Conservation (phyloP, 2,888 invertebrate genomes). For the Gastracanthus pulcherrimus region DNA sequence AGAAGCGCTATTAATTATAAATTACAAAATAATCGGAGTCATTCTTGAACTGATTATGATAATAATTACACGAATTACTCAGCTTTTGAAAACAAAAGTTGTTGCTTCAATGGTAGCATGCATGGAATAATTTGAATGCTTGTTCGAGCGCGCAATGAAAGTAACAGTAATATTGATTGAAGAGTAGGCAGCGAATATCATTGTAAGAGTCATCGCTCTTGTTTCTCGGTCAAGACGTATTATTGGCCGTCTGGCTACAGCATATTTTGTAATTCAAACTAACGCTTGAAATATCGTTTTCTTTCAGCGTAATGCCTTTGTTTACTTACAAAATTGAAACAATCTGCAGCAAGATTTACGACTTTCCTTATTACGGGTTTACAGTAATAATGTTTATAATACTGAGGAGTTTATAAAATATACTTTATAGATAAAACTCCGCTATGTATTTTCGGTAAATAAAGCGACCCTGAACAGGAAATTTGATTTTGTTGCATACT, state of each 20-base stretch:
- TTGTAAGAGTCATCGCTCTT: conserved; percentile 8
- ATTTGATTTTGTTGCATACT: too few species aligned
- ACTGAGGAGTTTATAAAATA: too few species aligned
- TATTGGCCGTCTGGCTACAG: neutral
- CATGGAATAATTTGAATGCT: conserved; percentile 8
- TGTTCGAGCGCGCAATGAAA: conserved; percentile 11
- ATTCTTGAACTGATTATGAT: neutral
- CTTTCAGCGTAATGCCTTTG: neutral
- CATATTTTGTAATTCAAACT: conserved; percentile 12
- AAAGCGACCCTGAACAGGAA: too few species aligned
- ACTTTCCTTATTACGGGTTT: too few species aligned
- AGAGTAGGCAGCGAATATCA: conserved; percentile 12
- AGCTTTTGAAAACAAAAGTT: neutral
- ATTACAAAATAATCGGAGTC: neutral
- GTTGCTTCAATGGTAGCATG: neutral
- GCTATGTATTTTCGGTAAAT: too few species aligned
- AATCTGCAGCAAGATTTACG: neutral
- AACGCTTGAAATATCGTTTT: neutral
- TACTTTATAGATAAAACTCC: too few species aligned
- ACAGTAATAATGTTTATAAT: too few species aligned
- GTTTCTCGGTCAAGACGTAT: conserved; percentile 3
- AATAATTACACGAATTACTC: neutral
- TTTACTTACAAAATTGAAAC: neutral
- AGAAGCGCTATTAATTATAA: too few species aligned
- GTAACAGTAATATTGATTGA: conserved; percentile 32